Evolutionary conservation across 1,140 invertebrate genomes (phyloP), one percentile per base, ranked within the genome.

Genomic region (Bombus ignitus): DNA sequence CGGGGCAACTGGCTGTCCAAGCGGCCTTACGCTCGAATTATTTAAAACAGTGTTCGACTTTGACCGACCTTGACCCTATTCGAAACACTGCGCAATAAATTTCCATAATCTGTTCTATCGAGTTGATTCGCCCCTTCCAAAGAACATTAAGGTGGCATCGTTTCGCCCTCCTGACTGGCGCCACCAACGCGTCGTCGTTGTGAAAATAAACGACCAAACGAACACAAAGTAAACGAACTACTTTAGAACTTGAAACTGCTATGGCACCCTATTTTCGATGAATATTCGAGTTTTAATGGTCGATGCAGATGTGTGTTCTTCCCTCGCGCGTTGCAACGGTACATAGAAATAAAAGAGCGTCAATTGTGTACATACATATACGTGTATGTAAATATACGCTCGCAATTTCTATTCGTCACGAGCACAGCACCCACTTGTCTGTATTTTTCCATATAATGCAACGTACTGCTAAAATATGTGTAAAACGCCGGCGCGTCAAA

Each of bases 31-130:
- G 39, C 18, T 35, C 13, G 42, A 39, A 22, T 76, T 53, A 53
- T 76, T 39, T 62, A 18, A 77, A 59, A 39, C 53, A 12, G 8
- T 10, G 25, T 9, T 25, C 22, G 37, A 66, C 39, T 68, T 79
- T 39, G 9, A 15, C 39, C 35, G 10, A 57, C 66, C 79, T 72
- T 81, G 79, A 42, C 79, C 68, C 44, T 3, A 13, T 81, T 81
- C 2, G 8, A 53, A n/a, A 37, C 9, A 9, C 3, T 18, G 22
- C 8, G 75, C 28, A 72, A 57, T 72, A 81, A 57, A 59, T 81
- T 81, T 81, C 79, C 66, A 81, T 81, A 72, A 72, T 71, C 68
- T 9, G 44, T 71, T 18, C 44, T 37, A 81, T 59, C 28, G 28
- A 25, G 53, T 73, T 28, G 35, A 42, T 32, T 32, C 18, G 12